These are phyloP conservation scores for Drosophila percnosoma DNA, from an alignment of 2,888 invertebrate species.

Conservation along the genomic window DNA sequence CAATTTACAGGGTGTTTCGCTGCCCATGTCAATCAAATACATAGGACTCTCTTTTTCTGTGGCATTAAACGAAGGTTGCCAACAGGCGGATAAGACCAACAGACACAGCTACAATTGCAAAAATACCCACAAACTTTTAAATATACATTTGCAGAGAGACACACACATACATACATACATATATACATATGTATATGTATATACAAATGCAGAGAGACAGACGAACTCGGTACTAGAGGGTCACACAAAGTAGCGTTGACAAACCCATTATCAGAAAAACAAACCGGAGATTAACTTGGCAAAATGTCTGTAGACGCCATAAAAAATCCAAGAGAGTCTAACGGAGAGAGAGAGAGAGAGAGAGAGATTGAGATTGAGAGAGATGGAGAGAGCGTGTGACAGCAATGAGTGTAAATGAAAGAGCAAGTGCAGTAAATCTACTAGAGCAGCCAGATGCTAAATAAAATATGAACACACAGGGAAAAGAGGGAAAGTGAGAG, in stretches of 20 bases:
- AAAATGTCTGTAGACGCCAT: constrained; percentile 76
- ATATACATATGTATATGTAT: not conserved
- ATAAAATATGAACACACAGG: constrained; percentile 73
- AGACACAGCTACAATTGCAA: constrained; percentile 42
- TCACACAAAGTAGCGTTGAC: constrained; percentile 75
- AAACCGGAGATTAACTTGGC: constrained; percentile 81
- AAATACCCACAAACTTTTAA: constrained; percentile 46
- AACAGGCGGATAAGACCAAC: constrained; percentile 16
- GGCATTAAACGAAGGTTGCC: constrained; percentile 25
- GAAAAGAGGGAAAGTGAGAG: not conserved
- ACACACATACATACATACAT: constrained; percentile 11
- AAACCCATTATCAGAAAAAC: constrained; percentile 81
- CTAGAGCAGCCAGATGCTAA: constrained; percentile 61
- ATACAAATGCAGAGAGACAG: constrained; percentile 28
- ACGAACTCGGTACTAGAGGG: constrained; percentile 54
- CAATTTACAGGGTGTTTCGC: constrained; percentile 7
- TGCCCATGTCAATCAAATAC: not conserved
- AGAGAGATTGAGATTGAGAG: not conserved
- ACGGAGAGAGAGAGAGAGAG: constrained; percentile 5
- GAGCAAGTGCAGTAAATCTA: constrained; percentile 45
- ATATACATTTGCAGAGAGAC: constrained; percentile 15
- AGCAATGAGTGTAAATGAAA: constrained; percentile 38
- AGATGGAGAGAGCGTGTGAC: constrained; percentile 14
- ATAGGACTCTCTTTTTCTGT: not conserved
- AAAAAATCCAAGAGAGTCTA: constrained; percentile 50